These are phyloP conservation scores for Heteromormyrus szaboi DNA, from an alignment of 2,797 vertebrate genomes.

Conservation along the genomic window DNA sequence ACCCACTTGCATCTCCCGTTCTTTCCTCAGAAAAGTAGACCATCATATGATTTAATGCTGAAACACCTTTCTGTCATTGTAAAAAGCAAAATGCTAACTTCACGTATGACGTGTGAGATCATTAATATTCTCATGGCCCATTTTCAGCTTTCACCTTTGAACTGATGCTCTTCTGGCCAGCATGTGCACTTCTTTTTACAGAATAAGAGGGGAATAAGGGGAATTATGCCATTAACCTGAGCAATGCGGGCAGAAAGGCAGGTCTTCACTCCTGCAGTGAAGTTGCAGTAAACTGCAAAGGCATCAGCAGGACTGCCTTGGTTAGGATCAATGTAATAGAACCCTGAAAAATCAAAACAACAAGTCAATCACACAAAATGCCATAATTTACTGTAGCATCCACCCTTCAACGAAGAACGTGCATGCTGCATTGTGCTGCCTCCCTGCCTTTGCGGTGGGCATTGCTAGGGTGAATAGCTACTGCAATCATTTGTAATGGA, in stretches of 20 bases:
- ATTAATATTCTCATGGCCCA: not conserved
- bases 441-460: not conserved
- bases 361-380: not conserved
- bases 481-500: not conserved
- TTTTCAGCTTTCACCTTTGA: not conserved
- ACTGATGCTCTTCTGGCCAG: not conserved
- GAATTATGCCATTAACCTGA: constrained; percentile 50
- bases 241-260: constrained; percentile 60
- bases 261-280: constrained; percentile 65
- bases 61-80: not conserved
- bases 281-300: constrained; percentile 68
- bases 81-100: not conserved
- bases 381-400: not conserved
- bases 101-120: not conserved
- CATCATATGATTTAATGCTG: not conserved
- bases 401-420: not conserved
- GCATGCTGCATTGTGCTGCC: not conserved
- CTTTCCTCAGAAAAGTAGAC: not conserved
- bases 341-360: constrained; percentile 51
- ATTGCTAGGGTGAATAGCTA: not conserved
- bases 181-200: not conserved
- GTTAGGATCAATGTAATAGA: constrained; percentile 77
- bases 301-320: constrained; percentile 71
- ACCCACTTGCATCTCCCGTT: not conserved
- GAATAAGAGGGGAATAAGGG: not conserved